Evolutionary conservation across 2,113 vertebrate species (phyloP).

Genomic region (Steatornis caripensis): DNA sequence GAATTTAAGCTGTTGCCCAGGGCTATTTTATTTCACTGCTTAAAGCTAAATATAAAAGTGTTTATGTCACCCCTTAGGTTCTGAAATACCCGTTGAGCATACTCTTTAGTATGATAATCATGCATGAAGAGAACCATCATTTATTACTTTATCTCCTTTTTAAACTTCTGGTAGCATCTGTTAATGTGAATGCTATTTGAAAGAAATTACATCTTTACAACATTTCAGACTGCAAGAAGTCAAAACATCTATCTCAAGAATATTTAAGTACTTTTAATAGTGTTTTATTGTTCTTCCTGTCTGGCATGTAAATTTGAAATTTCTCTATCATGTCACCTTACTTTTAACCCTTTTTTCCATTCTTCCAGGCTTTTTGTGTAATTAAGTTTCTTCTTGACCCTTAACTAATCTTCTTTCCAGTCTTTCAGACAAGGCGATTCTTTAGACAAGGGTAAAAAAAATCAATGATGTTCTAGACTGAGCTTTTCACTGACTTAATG

Average conservation of each 20-base stretch:
- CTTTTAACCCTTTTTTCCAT: neutral
- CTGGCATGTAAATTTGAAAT: neutral
- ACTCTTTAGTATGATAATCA: neutral
- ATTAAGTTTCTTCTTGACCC: neutral
- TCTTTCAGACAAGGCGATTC: neutral
- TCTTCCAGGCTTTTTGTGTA: neutral
- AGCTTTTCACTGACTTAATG: neutral
- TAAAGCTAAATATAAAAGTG: constrained; percentile 15
- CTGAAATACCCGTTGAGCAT: neutral
- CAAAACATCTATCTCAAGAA: neutral
- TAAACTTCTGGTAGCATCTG: neutral
- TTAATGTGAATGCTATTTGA: neutral
- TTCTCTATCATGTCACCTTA: neutral
- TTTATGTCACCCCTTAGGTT: neutral
- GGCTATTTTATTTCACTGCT: neutral
- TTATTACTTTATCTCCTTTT: neutral
- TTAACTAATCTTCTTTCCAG: neutral
- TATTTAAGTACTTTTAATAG: neutral
- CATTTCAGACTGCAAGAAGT: neutral
- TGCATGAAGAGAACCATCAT: neutral
- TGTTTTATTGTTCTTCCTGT: neutral
- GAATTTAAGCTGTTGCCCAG: neutral
- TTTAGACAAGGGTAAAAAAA: neutral
- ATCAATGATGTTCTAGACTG: neutral
- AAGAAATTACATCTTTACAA: neutral